Percentiles rank a stretch among this genome's conserved stretches.
phyloP scores from a whole-genome alignment of 2,888 invertebrate species.

The Cordylochernes scorpioides region DNA sequence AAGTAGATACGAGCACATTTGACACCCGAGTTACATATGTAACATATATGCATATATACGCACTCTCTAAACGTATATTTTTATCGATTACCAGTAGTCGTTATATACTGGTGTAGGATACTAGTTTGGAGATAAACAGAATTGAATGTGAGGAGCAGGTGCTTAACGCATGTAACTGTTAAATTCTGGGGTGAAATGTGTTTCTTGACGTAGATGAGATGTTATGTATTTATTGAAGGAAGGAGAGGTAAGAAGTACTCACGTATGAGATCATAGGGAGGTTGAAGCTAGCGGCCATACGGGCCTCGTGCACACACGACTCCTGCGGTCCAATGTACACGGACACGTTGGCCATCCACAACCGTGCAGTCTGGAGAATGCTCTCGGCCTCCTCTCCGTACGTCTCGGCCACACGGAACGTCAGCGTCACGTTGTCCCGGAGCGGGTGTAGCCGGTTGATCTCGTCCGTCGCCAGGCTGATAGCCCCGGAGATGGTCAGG shows the following conservation, averaged over 20 bases:
- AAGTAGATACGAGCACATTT: too few species aligned
- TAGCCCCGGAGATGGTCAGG: constrained; percentile 41
- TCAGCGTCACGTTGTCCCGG: constrained; percentile 38
- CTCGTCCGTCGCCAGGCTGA: constrained; percentile 58
- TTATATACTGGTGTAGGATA: too few species aligned
- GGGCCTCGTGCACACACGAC: constrained; percentile 70
- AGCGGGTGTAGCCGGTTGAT: constrained; percentile 26
- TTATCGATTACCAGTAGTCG: too few species aligned
- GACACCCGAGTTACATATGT: too few species aligned
- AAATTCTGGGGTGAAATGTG: too few species aligned
- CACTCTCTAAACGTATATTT: too few species aligned
- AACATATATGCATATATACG: too few species aligned
- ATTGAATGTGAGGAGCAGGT: too few species aligned
- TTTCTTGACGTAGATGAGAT: too few species aligned
- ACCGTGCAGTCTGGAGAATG: constrained; percentile 50
- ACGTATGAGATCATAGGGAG: constrained; percentile 88
- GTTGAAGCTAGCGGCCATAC: constrained; percentile 76
- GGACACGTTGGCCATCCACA: constrained; percentile 56
- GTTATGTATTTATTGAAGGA: too few species aligned
- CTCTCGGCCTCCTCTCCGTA: constrained; percentile 65
- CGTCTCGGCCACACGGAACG: constrained; percentile 62
- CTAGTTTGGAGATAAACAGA: too few species aligned
- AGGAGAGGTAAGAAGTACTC: constrained; percentile 25
- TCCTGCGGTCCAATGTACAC: constrained; percentile 72
- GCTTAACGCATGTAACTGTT: too few species aligned